A percentile compares a stretch with the other conserved stretches of the same genome.
phyloP scores from a whole-genome alignment of 2,888 invertebrate species.

The Aphodius sticticus region DNA sequence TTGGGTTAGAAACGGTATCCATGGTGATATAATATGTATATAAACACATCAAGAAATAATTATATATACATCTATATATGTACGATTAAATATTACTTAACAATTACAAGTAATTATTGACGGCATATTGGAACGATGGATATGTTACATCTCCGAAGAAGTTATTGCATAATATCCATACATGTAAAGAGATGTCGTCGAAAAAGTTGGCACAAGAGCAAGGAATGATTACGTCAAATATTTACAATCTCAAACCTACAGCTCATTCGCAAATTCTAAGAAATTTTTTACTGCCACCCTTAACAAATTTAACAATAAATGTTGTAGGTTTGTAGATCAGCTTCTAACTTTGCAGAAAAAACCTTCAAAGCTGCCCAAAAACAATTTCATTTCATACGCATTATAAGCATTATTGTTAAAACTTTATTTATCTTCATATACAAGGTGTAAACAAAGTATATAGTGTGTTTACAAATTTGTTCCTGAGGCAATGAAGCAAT shows the following conservation, averaged over 20 bases:
- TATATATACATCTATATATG: neutral
- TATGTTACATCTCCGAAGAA: neutral
- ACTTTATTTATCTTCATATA: too few relatives aligned
- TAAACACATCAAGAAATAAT: neutral
- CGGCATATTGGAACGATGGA: neutral
- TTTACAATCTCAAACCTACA: neutral
- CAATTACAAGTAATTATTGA: neutral
- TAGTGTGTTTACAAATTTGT: too few relatives aligned
- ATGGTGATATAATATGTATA: neutral
- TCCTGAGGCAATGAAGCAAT: too few relatives aligned
- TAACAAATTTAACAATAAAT: too few relatives aligned
- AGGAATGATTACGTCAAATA: slow-evolving; percentile 4
- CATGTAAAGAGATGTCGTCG: neutral
- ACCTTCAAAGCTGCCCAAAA: too few relatives aligned
- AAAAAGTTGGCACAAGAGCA: neutral
- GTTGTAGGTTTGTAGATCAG: too few relatives aligned
- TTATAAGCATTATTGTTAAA: too few relatives aligned
- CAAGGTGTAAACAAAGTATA: too few relatives aligned
- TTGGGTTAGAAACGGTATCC: neutral
- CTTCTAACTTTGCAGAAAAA: too few relatives aligned
- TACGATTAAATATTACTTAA: neutral
- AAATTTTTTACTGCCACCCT: neutral
- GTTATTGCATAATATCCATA: neutral
- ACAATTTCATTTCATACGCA: too few relatives aligned
- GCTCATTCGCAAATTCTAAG: neutral